phyloP scores from a whole-genome alignment of 2,113 vertebrate genomes.

The Pseudolaguvia tuberculata region DNA sequence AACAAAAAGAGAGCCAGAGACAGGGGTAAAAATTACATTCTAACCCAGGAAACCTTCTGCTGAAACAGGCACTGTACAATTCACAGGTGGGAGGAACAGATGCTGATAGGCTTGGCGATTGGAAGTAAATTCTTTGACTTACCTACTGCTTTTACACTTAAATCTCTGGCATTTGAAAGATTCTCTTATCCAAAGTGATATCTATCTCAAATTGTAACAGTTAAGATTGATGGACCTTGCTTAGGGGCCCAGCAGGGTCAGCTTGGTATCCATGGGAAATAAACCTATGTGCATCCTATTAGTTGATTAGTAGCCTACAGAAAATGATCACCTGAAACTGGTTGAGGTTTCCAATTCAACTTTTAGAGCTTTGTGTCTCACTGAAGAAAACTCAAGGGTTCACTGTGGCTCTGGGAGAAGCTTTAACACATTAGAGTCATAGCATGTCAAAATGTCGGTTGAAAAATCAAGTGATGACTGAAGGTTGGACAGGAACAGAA shows the following conservation, averaged over 20 bases:
- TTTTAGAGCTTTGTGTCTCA: background rate
- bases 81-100: background rate
- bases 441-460: background rate
- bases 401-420: background rate
- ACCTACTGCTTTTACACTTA: background rate
- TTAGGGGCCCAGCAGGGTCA: no score
- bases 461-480: background rate
- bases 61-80: background rate
- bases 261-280: no score
- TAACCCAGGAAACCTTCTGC: no score
- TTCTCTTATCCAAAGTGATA: no score
- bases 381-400: background rate
- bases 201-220: no score
- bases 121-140: background rate
- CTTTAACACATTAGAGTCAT: no score
- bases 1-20: background rate
- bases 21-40: background rate
- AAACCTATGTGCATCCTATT: no score
- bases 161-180: no score
- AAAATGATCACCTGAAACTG: conserved; percentile 7
- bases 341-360: background rate
- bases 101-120: background rate
- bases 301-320: background rate
- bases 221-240: no score
- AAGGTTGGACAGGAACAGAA: background rate